phyloP scores from a whole-genome alignment of 2,888 invertebrate species.

The Chymomyza caudatula region DNA sequence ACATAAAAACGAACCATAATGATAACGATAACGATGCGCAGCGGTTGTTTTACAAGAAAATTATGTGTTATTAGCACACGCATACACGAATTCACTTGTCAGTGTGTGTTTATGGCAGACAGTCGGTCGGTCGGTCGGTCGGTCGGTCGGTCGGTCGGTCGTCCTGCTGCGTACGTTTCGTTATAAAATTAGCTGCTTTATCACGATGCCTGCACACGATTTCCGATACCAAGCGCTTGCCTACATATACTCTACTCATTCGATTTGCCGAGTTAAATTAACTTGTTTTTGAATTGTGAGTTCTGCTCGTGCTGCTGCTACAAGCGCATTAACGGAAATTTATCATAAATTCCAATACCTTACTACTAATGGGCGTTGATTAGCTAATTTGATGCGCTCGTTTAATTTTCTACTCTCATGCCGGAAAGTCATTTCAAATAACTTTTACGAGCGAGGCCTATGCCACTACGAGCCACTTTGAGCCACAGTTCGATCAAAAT shows the following conservation, averaged over 20 bases:
- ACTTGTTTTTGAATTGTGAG: constrained; percentile 71
- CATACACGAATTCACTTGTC: constrained; percentile 9
- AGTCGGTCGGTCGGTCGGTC: neutral
- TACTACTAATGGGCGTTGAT: constrained; percentile 72
- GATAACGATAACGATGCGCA: constrained; percentile 73
- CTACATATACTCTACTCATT: neutral
- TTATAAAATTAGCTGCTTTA: constrained; percentile 70
- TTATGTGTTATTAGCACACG: constrained; percentile 68
- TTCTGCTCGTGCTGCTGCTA: constrained; percentile 54
- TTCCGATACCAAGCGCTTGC: neutral
- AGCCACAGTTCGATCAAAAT: constrained; percentile 58
- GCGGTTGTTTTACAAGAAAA: constrained; percentile 74
- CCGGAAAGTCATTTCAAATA: constrained; percentile 63
- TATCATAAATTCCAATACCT: constrained; percentile 71
- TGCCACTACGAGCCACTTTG: neutral
- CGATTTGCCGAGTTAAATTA: constrained; percentile 45
- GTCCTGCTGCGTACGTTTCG: constrained; percentile 56
- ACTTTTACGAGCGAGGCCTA: constrained; percentile 14
- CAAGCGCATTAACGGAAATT: constrained; percentile 63
- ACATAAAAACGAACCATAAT: constrained; percentile 68
- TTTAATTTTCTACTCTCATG: constrained; percentile 59
- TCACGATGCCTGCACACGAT: constrained; percentile 37
- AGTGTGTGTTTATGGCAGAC: constrained; percentile 48
- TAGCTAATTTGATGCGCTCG: constrained; percentile 72
- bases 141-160: constrained; percentile 26